Percentiles rank a stretch among this genome's conserved stretches.
Evolutionary conservation across 2,113 vertebrate species (phyloP).

Genomic region (Indicator indicator): DNA sequence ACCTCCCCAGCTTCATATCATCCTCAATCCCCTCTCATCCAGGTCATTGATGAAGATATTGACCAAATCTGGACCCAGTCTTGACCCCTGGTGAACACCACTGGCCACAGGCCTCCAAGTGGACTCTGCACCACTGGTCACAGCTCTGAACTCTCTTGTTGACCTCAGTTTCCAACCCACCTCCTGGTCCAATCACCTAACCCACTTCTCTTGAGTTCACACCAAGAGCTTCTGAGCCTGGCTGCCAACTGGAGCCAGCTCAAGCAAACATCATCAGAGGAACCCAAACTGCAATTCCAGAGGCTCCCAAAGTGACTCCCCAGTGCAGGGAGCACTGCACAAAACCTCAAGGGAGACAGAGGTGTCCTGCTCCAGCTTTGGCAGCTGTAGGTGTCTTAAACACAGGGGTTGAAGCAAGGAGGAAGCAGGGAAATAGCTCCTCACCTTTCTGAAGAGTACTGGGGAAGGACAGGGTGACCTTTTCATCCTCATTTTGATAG

Average conservation of each 20-base stretch:
- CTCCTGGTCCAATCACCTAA: background rate
- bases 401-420: background rate
- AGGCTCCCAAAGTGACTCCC: background rate
- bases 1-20: no score
- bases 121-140: no score
- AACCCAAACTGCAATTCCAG: background rate
- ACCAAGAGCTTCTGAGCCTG: background rate
- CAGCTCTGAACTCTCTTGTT: no score
- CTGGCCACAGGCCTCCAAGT: no score
- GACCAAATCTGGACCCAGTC: no score
- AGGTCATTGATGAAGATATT: no score
- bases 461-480: conserved; percentile 97
- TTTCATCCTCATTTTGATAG: conserved; percentile 98
- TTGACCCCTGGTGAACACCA: no score
- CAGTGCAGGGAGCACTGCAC: background rate
- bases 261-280: background rate
- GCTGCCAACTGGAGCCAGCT: background rate
- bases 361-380: background rate
- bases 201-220: background rate
- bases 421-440: background rate
- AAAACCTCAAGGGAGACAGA: background rate
- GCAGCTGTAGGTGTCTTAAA: background rate
- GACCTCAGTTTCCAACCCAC: no score
- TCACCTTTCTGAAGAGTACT: conserved; percentile 92
- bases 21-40: no score